Evolutionary conservation across 2,113 vertebrate species (phyloP).

Genomic region (Phalacrocorax carbo): DNA sequence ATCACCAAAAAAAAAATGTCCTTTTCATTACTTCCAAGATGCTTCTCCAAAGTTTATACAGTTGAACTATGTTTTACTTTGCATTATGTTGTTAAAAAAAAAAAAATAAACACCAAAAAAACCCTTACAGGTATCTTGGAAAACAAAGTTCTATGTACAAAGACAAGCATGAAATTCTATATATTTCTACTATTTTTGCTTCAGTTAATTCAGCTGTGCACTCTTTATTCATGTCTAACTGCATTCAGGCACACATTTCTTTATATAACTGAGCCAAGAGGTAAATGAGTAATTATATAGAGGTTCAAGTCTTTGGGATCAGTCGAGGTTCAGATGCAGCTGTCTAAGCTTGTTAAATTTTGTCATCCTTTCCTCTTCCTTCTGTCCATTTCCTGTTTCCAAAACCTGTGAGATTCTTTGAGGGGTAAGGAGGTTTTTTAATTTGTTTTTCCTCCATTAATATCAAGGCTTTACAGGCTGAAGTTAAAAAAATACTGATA

Average conservation of each 20-base stretch:
- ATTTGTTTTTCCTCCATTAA: background rate
- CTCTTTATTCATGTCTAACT: background rate
- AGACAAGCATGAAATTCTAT: background rate
- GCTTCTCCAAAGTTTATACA: background rate
- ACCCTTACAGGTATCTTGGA: background rate
- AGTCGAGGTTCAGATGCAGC: background rate
- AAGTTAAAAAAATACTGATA: background rate
- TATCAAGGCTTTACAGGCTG: background rate
- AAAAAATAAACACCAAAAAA: background rate
- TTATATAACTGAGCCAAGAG: background rate
- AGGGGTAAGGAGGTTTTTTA: background rate
- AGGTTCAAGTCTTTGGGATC: background rate
- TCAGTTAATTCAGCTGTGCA: background rate
- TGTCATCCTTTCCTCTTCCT: background rate
- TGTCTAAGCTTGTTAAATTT: background rate
- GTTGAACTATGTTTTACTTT: background rate
- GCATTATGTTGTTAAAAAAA: background rate
- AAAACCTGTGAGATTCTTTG: background rate
- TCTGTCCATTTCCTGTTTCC: background rate
- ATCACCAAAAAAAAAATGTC: fast-evolving
- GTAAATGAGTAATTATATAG: background rate
- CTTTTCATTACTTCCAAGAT: background rate
- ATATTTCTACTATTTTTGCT: background rate
- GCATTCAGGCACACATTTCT: background rate
- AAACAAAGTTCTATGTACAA: background rate